phyloP scores from a whole-genome alignment of 2,888 invertebrate species.

The Vesta saturnalis region DNA sequence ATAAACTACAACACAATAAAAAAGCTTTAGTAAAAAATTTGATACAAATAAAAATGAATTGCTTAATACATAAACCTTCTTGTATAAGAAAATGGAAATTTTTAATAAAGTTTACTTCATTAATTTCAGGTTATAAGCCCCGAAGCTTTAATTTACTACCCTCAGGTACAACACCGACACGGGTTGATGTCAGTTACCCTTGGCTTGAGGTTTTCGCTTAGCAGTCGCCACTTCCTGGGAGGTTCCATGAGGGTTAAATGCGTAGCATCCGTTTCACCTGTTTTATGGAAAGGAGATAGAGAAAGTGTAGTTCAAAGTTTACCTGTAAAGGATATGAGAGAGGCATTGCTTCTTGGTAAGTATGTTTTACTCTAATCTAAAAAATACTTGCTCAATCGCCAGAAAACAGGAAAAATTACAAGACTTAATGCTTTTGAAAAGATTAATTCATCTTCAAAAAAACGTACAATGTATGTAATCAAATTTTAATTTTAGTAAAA shows the following conservation, averaged over 20 bases:
- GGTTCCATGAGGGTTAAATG: slow-evolving; percentile 72
- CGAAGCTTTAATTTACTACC: slow-evolving; percentile 65
- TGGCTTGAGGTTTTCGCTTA: slow-evolving; percentile 67
- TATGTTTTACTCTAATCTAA: slow-evolving; percentile 23
- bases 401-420: no score
- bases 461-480: no score
- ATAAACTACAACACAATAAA: neutral
- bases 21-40: neutral
- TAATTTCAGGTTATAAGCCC: slow-evolving; percentile 63
- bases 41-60: slow-evolving; percentile 1
- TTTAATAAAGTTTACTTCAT: slow-evolving; percentile 7
- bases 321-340: slow-evolving; percentile 69
- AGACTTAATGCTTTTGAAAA: no score
- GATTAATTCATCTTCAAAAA: no score
- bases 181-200: slow-evolving; percentile 69
- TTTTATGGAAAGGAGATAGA: slow-evolving; percentile 69
- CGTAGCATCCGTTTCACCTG: slow-evolving; percentile 69
- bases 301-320: slow-evolving; percentile 68
- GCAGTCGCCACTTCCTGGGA: slow-evolving; percentile 67
- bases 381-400: no score
- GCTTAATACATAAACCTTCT: neutral
- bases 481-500: no score
- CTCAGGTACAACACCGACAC: slow-evolving; percentile 66
- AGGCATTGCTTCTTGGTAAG: slow-evolving; percentile 71
- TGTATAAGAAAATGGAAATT: neutral